Percentiles rank a stretch among this genome's conserved stretches.
Conservation (phyloP, 2,888 invertebrate species). For the Galeruca laticollis region DNA sequence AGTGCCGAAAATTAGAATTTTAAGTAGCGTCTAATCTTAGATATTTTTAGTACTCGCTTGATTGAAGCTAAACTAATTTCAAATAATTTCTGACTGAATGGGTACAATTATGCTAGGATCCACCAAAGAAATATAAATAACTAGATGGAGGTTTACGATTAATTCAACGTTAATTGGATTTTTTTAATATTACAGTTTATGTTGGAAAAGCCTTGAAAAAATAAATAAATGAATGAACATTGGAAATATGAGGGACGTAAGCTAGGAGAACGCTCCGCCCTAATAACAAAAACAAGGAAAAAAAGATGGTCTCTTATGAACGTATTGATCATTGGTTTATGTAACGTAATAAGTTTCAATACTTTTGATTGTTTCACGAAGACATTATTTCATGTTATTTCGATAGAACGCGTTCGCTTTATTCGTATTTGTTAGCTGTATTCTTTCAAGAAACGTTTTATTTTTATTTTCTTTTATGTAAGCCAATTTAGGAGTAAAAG, state of each 20-base stretch:
- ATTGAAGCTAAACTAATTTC: slow-evolving; percentile 29
- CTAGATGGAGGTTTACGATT: slow-evolving; percentile 11
- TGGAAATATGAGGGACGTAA: too few relatives aligned
- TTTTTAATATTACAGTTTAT: background rate
- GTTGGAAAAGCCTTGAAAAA: background rate
- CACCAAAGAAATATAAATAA: slow-evolving; percentile 19
- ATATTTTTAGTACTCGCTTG: slow-evolving; percentile 27
- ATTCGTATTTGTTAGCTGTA: too few relatives aligned
- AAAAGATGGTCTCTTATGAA: too few relatives aligned
- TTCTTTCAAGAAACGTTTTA: too few relatives aligned
- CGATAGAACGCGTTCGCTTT: too few relatives aligned
- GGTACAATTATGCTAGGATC: slow-evolving; percentile 23
- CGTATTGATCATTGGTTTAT: too few relatives aligned
- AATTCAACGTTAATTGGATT: background rate
- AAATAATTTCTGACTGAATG: slow-evolving; percentile 19
- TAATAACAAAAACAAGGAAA: too few relatives aligned
- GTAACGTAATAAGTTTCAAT: too few relatives aligned
- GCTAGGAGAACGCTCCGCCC: too few relatives aligned
- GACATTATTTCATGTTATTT: background rate
- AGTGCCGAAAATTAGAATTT: slow-evolving; percentile 17
- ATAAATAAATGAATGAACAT: background rate
- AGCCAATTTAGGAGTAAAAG: too few relatives aligned
- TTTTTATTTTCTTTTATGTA: too few relatives aligned
- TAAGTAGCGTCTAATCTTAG: slow-evolving; percentile 29
- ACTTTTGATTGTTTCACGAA: too few relatives aligned